Evolutionary conservation across 1,140 invertebrate species (phyloP).

Genomic region (Diuraphis noxia): DNA sequence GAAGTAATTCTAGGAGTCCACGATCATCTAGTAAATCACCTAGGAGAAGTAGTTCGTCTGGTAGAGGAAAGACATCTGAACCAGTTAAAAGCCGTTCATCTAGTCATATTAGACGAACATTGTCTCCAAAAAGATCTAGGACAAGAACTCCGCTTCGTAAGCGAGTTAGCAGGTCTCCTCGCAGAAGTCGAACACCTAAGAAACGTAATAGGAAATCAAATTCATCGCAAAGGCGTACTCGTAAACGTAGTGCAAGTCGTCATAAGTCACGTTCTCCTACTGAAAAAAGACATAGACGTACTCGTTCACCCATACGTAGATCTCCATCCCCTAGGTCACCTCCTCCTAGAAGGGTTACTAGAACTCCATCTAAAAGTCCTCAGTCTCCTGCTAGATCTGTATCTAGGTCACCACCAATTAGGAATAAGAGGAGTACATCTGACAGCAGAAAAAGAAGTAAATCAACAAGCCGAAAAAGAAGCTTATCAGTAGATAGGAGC

Average conservation of each 20-base stretch:
- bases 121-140: slow-evolving; percentile 53
- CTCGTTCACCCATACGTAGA: slow-evolving; percentile 28
- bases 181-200: slow-evolving; percentile 53
- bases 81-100: slow-evolving; percentile 54
- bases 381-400: slow-evolving; percentile 40
- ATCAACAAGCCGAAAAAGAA: slow-evolving; percentile 23
- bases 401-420: slow-evolving; percentile 39
- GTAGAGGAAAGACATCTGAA: slow-evolving; percentile 49
- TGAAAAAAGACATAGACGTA: slow-evolving; percentile 24
- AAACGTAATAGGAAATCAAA: slow-evolving; percentile 39
- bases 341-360: slow-evolving; percentile 22
- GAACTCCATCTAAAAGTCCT: slow-evolving; percentile 39
- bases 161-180: slow-evolving; percentile 54
- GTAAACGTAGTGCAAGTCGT: slow-evolving; percentile 38
- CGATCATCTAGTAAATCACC: slow-evolving; percentile 47
- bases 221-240: slow-evolving; percentile 33
- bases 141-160: slow-evolving; percentile 52
- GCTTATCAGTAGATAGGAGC: slow-evolving; percentile 42
- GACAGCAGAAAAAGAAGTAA: slow-evolving; percentile 30
- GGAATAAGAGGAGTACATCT: slow-evolving; percentile 52
- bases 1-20: slow-evolving; percentile 35
- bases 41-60: slow-evolving; percentile 54
- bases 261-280: slow-evolving; percentile 16
- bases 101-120: slow-evolving; percentile 45
- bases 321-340: slow-evolving; percentile 42